phyloP scores from a whole-genome alignment of 2,113 vertebrate species.

The Martes martes region DNA sequence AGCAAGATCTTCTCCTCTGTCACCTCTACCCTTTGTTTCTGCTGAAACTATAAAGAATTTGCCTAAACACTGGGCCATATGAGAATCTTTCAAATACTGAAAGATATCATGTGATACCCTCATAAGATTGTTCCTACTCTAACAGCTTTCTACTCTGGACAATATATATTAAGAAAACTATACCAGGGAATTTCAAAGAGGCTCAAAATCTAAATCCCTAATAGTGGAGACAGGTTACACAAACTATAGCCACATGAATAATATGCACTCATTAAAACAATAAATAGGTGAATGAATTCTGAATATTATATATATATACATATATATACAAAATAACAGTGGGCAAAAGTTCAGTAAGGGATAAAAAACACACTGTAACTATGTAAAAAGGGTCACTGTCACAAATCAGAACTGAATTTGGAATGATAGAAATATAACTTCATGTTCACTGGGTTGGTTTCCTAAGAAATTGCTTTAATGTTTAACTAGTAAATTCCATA shows the following conservation, averaged over 20 bases:
- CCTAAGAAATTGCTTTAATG: not conserved
- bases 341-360: not conserved
- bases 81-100: not conserved
- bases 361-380: not conserved
- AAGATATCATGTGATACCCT: not conserved
- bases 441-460: not conserved
- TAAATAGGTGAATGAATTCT: not conserved
- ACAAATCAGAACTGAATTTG: not conserved
- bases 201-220: not conserved
- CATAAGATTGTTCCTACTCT: not conserved
- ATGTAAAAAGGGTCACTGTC: not conserved
- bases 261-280: not conserved
- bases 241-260: not conserved
- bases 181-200: not conserved
- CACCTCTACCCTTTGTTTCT: not conserved
- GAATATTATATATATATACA: not conserved
- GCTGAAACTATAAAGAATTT: not conserved
- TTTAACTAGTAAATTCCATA: not conserved
- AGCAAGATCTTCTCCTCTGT: not conserved
- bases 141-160: not conserved
- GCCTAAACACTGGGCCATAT: not conserved
- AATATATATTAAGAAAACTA: not conserved
- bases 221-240: not conserved
- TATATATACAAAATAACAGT: not conserved
- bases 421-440: not conserved